A percentile compares a stretch with the other conserved stretches of the same genome.
Conservation (phyloP, 92 coral and sea anemone genomes). For the Porites evermanni region DNA sequence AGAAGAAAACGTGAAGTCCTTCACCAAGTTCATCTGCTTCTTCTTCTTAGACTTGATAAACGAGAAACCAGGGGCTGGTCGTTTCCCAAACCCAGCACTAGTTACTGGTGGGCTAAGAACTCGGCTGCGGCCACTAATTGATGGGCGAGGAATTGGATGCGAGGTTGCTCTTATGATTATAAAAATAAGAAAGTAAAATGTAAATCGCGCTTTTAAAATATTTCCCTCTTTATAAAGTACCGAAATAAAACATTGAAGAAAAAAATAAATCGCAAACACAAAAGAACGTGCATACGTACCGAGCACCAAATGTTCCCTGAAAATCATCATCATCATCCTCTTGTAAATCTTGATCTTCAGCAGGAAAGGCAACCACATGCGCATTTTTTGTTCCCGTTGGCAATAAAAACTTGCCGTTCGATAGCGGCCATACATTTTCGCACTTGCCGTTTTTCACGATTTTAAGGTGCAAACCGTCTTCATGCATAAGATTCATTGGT, state of each 20-base stretch:
- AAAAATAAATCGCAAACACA: not conserved
- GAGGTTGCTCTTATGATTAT: not conserved
- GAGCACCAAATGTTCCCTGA: slow-evolving; percentile 3
- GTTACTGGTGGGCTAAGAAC: not conserved
- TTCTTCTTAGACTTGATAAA: slow-evolving; percentile 15
- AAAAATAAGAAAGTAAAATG: not conserved
- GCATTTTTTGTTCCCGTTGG: not conserved
- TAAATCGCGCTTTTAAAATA: not conserved
- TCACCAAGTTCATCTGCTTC: slow-evolving; percentile 4
- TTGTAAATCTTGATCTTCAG: not conserved
- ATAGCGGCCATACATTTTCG: not conserved
- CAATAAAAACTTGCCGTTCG: not conserved
- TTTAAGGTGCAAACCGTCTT: no score
- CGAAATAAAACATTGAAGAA: not conserved
- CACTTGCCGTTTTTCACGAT: not conserved
- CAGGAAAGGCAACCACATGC: not conserved
- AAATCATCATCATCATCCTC: not conserved
- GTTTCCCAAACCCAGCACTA: slow-evolving; percentile 10
- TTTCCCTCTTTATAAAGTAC: not conserved
- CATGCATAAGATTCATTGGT: no score
- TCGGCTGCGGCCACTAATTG: not conserved
- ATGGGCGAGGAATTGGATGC: not conserved
- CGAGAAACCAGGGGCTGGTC: slow-evolving; percentile 42
- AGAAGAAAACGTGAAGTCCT: slow-evolving; percentile 24
- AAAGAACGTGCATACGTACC: not conserved